Base-by-base conservation (phyloP, 2,888 invertebrate species). In the Noctua janthina region DNA sequence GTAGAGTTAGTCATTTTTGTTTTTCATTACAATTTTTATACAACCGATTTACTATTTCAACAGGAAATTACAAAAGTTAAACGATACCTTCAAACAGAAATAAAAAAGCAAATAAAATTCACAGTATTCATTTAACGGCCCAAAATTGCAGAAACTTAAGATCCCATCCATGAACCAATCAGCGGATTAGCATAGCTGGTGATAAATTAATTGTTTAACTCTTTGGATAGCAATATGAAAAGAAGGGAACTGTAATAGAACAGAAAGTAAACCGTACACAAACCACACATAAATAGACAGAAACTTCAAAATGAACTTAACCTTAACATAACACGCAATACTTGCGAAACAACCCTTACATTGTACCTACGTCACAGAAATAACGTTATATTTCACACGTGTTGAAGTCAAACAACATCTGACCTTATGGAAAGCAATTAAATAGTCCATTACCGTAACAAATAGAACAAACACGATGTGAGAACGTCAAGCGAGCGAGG, bases 401-500 rank as follows among this genome's bases (percentile, higher is more conserved):
- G 86, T 85, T 88, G 79, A 89, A 88, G 69, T 89, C 89, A 92
- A 93, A 92, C 92, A 93, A 87, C 83, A 91, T 92, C 89, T 93
- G 91, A 93, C 93, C 92, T 93, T 90, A 91, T 89, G 89, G 89
- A 85, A 86, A 93, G 93, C 94, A 95, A 96, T 96, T 95, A 96
- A 92, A 91, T 87, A 90, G 91, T 91, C 96, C 94, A 96, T 96
- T 96, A 96, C 91, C 88, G 95, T 95, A 94, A 95, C 94, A 94
- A 94, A 93, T 93, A 93, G 88, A 91, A 89, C 91, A 95, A 95
- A 95, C 94, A 95, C 78, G 85, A 91, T 93, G 92, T 92, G 93
- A 92, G 92, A 93, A 92, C 91, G 87, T 83, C 88, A 89, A 91
- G 90, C 91, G 88, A 88, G 87, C 68, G 46, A 66, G 20, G 88